These are phyloP conservation scores for Corbicula japonica DNA, from an alignment of 2,888 invertebrate genomes.

Conservation along the genomic window DNA sequence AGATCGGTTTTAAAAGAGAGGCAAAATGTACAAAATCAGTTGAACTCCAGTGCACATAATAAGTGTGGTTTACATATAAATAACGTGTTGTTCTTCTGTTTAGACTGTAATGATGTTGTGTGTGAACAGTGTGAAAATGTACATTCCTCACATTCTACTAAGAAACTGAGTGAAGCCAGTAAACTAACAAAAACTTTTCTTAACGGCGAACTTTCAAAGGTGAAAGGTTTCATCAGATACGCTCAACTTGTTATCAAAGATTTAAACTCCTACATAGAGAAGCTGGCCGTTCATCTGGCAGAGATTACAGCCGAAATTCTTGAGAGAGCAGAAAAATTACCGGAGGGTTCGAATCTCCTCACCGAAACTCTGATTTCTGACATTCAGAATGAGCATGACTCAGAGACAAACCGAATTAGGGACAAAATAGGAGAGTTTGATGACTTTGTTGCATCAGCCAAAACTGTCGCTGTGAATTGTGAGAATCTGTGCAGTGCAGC, in stretches of 20 bases:
- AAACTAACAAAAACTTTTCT: constrained; percentile 27
- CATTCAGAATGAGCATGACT: constrained; percentile 49
- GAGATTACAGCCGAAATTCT: constrained; percentile 52
- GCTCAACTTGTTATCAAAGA: constrained; percentile 51
- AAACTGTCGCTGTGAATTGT: constrained; percentile 33
- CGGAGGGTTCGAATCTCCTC: constrained; percentile 33
- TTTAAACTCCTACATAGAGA: constrained; percentile 53
- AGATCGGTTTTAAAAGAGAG: too few species aligned
- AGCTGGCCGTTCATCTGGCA: constrained; percentile 41
- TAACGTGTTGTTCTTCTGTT: constrained; percentile 31
- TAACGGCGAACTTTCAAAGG: constrained; percentile 21
- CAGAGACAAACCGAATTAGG: constrained; percentile 46
- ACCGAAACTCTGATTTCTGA: constrained; percentile 42
- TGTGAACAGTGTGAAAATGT: constrained; percentile 37
- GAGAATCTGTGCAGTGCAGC: constrained; percentile 38
- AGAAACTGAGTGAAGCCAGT: constrained; percentile 30
- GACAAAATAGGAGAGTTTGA: constrained; percentile 58
- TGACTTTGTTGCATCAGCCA: constrained; percentile 39
- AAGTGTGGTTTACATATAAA: constrained; percentile 37
- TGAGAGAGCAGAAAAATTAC: constrained; percentile 37
- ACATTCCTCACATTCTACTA: constrained; percentile 33
- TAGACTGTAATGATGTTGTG: constrained; percentile 24
- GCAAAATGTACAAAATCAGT: constrained; percentile 16
- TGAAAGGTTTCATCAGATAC: constrained; percentile 51
- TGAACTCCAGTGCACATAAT: constrained; percentile 13